Base-by-base conservation (phyloP, 2,113 vertebrate species). In the Typhlomys cinereus region DNA sequence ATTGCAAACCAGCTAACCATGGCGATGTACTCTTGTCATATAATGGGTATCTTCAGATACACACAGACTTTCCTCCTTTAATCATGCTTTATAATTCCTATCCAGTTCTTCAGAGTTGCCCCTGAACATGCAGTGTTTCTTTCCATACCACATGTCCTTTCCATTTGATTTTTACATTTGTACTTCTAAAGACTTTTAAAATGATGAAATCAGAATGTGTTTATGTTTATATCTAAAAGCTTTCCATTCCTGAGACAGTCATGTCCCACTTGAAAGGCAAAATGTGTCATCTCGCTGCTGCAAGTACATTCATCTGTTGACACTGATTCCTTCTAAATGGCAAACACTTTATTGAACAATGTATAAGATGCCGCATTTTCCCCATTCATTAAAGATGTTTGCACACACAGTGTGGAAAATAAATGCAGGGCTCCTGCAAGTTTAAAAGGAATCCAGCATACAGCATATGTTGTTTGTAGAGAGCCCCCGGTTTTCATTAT, bases 391-490 rank as follows among this genome's bases (percentile, higher is more conserved):
- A 90, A 95, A 0, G 10, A 48, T 78, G 54, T 90, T 94, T 95
- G 54, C 13, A 64, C 84, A 81, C 62, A 74, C 52, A 62, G 41
- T 50, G 29, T 8, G 89, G 64, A 76, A 91, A 95, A 82, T 61
- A 23, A 91, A 34, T 73, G 64, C 81, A 93, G 95, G 76, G 70
- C 66, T 96, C 41, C 76, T 89, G 27, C 18, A 52, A 93, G 82
- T 69, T 75, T 89, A 88, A 92, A 95, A 85, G 82, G 95, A 57
- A 44, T 76, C 92, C 71, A 79, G 3, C 67, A 59, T 7, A 81
- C 27, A 96, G 90, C 90, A 93, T 81, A 69, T 8, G 73, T 27
- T 96, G 31, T 85, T 97, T 94, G 93, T 79, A 93, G 97, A 92
- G 66, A n/a, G 64, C 46, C 74, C 66, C 46, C 52, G 89, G 91